These are phyloP conservation scores for Takifugu flavidus DNA, from an alignment of 2,113 vertebrate genomes.

Conservation along the genomic window DNA sequence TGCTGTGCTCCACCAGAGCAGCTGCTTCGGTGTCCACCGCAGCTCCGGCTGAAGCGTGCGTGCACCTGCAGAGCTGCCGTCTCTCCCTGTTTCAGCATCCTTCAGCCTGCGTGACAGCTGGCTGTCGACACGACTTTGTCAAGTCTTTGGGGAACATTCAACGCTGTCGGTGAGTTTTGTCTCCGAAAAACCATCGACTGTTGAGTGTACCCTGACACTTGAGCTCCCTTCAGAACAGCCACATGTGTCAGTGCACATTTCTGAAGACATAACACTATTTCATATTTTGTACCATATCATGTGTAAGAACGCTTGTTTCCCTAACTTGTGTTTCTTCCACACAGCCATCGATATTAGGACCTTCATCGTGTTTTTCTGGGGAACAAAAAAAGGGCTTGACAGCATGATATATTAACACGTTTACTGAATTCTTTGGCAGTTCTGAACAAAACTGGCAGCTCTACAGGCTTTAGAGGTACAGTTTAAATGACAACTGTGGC, in stretches of 20 bases:
- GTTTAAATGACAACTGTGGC: not conserved
- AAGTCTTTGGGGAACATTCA: conserved; percentile 86
- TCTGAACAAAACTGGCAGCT: too few species aligned
- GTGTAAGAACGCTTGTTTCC: too few species aligned
- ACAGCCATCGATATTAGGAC: too few species aligned
- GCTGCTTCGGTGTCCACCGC: not conserved
- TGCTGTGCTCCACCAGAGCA: not conserved
- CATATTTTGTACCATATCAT: too few species aligned
- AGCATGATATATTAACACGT: too few species aligned
- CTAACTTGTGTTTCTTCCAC: too few species aligned
- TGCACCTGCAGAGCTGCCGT: conserved; percentile 34
- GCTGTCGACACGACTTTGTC: conserved; percentile 30
- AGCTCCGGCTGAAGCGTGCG: not conserved
- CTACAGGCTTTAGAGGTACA: too few species aligned
- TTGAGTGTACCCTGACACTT: conserved; percentile 72
- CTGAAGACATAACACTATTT: too few species aligned
- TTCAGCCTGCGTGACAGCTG: conserved; percentile 12
- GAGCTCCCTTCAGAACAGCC: conserved; percentile 34
- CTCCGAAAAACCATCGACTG: conserved; percentile 75
- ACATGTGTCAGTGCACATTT: not conserved
- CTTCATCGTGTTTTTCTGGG: too few species aligned
- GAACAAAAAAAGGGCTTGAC: too few species aligned
- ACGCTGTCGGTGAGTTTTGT: conserved; percentile 96
- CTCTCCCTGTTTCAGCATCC: conserved; percentile 15
- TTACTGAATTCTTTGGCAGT: too few species aligned